Evolutionary conservation across 2,113 vertebrate species (phyloP), one percentile per base, ranked within the genome.

Genomic region (Corythoichthys intestinalis): DNA sequence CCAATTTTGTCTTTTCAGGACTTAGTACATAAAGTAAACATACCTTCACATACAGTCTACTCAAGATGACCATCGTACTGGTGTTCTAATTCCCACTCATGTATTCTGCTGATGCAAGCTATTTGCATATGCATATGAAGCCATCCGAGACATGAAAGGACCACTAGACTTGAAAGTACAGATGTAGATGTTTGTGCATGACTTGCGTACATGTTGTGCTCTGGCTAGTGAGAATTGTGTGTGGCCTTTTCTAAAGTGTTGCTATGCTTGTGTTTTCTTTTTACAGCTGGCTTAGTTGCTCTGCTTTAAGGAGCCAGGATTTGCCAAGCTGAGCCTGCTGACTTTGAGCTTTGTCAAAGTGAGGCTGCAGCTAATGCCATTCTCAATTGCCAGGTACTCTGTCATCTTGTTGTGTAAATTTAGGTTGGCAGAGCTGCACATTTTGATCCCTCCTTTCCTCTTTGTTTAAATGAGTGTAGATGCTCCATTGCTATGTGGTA

Each of bases 271-370:
- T 70, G 57, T 83, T 83, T 78, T 79, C 12, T 63, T 67, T 83
- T 76, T 57, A 68, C 70, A 77, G 69, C 74, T 75, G 74, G 67
- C 73, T 70, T 56, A 62, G 65, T 62, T 53, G 52, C 74, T 75
- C 69, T 78, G 70, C 78, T 80, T 70, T 67, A 67, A 73, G 60
- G 65, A 81, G 75, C 69, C 61, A 65, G 74, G 20, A 52, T 68
- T 67, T 62, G 49, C 65, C 70, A 68, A 60, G 53, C 69, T 44
- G 54, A 56, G 73, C 41, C 46, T 75, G 77, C 75, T 84, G 71
- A 85, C 67, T 70, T 50, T 76, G 71, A 57, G 53, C 73, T 85
- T 83, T 85, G 73, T 82, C 73, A 70, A 61, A 77, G 71, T 74
- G 77, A 63, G 68, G 81, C 59, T 70, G 69, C 73, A 67, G 77